These are phyloP conservation scores for Troides helena DNA, from an alignment of 2,888 invertebrate genomes.

Conservation along the genomic window DNA sequence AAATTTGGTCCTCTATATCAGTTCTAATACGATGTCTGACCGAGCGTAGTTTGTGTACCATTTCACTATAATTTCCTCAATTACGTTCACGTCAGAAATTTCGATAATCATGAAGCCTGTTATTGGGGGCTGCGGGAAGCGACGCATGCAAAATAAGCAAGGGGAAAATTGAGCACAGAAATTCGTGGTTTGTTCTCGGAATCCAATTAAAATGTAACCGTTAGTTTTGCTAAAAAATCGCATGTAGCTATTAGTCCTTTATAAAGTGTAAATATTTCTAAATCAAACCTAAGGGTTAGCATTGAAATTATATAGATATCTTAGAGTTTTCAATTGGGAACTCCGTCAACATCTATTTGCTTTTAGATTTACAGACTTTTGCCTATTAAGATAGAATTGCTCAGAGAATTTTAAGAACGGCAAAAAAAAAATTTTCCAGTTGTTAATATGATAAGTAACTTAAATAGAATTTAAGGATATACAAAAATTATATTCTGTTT, in stretches of 20 bases:
- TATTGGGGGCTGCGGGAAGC: slow-evolving; percentile 61
- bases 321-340: too few species aligned
- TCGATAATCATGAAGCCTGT: slow-evolving; percentile 59
- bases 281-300: too few species aligned
- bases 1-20: background rate
- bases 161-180: slow-evolving; percentile 52
- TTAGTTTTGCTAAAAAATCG: slow-evolving; percentile 16
- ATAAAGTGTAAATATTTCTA: background rate
- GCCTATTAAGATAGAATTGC: too few species aligned
- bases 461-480: too few species aligned
- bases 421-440: too few species aligned
- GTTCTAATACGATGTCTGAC: background rate
- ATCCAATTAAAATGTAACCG: slow-evolving; percentile 25
- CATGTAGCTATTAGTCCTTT: background rate
- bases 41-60: background rate
- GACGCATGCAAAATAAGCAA: slow-evolving; percentile 51
- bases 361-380: too few species aligned
- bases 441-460: too few species aligned
- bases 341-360: too few species aligned
- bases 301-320: too few species aligned
- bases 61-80: slow-evolving; percentile 24
- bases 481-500: too few species aligned
- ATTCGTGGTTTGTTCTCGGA: slow-evolving; percentile 38
- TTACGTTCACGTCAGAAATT: slow-evolving; percentile 46
- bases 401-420: too few species aligned